Base-by-base conservation (phyloP, 2,888 invertebrate genomes). In the Phyllotreta cruciferae region DNA sequence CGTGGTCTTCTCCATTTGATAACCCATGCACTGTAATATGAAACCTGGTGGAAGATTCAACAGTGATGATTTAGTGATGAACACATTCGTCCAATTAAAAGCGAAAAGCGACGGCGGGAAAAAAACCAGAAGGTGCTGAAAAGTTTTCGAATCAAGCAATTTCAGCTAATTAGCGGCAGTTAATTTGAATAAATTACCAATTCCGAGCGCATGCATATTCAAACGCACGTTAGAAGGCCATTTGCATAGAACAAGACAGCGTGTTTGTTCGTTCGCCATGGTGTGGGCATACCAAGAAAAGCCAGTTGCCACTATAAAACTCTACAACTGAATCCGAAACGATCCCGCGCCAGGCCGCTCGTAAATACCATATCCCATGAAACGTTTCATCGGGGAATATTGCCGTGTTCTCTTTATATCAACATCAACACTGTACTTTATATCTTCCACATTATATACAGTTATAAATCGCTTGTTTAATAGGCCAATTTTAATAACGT, bases 181-280 rank as follows among this genome's bases (percentile, higher is more conserved):
- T 74, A 75, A 76, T 74, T 73, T 71, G 70, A 75, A 75, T 75
- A 73, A 74, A 75, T 75, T 75, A 74, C 24, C 54, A 13, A 54
- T 54, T 54, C 54, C 54, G n/a, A 39, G 34, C 54, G 6, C 35
- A 54, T 54, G 54, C 75, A 76, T 76, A 76, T 76, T 77, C 75
- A 75, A 72, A 74, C 69, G 70, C 74, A 73, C 74, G 75, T 68
- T 73, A 71, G 69, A 67, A 61, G 60, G 52, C 49, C 69, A 76
- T 60, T 60, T 60, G 52, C 60, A 60, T 60, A 60, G 52, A 13
- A 60, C 60, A 60, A 50, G 60, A 52, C 44, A 44, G 44, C 37
- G 42, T 44, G 44, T 42, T 60, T 52, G 60, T 60, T 34, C 52
- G 39, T 52, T 24, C 24, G n/a, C 42, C 35, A 6, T 50, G 50